Evolutionary conservation across 2,113 vertebrate genomes (phyloP), one percentile per base, ranked within the genome.

Genomic region (Cercocebus atys): DNA sequence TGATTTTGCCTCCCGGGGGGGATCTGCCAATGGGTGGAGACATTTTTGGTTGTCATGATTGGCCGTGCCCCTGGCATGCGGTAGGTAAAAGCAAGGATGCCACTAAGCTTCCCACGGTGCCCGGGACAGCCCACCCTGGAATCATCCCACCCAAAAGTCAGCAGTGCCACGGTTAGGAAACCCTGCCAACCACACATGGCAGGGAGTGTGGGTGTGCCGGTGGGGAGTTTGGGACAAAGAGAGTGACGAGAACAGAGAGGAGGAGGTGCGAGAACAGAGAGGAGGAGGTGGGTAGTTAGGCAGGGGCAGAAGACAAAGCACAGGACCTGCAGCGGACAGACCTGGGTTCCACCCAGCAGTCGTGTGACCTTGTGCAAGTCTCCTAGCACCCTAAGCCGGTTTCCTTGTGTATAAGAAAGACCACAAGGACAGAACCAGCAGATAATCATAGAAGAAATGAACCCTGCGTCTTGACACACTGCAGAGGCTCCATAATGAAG

Each of bases 121-220:
- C 25, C 47, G 22, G 70, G 81, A 30, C 17, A 14, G 52, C 20
- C 45, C 61, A 40, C 72, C 43, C 1, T 0, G n/a, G 52, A 76
- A 6, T 14, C 11, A n/a, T 13, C 43, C 35, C 30, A 61, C 32
- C 59, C 75, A 4, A 20, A 18, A 30, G 79, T 52, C 57, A 43
- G 3, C 0, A 22, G 78, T 16, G 16, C 64, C 64, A 5, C 3
- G 4, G 35, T 2, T 43, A 43, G 43, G 35, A 57, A 57, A 14
- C 0, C 0, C 86, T 47, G 47, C 52, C 17, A 25, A 79, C 16
- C 64, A 81, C 83, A 59, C 27, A 20, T 30, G 12, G 59, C 55
- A 66, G 86, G n/a, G n/a, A 18, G 59, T 0, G 3, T 40, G 43
- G 47, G 13, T 2, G 50, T 12, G 0, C 35, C 22, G 1, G 0